Evolutionary conservation across 2,888 invertebrate genomes (phyloP).

Genomic region (Morpho achilles): DNA sequence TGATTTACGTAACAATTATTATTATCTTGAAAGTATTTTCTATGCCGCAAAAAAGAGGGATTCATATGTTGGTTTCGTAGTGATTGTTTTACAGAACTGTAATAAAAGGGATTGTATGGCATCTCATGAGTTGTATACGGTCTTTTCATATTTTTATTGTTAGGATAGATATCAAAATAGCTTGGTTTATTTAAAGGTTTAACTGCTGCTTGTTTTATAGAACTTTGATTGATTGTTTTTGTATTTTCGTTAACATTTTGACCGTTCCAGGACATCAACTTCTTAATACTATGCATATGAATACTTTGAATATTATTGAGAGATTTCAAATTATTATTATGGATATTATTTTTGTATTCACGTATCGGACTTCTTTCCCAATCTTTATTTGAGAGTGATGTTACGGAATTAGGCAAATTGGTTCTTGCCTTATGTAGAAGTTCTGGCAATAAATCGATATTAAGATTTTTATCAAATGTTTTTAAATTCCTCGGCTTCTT

Average conservation of each 20-base stretch:
- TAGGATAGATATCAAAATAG: conserved; percentile 1
- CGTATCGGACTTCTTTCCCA: neutral
- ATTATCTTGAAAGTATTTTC: conserved; percentile 24
- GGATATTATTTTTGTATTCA: neutral
- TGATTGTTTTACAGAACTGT: conserved; percentile 9
- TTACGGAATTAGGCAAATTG: conserved; percentile 4
- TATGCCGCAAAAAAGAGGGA: conserved; percentile 18
- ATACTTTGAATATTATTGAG: conserved; percentile 11
- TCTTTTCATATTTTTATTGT: conserved; percentile 8
- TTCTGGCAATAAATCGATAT: conserved; percentile 48
- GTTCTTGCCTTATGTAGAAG: conserved; percentile 15
- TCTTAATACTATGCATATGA: conserved; percentile 17
- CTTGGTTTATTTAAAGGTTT: conserved; percentile 7
- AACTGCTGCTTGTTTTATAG: conserved; percentile 1
- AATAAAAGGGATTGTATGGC: neutral
- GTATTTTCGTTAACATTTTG: conserved; percentile 2
- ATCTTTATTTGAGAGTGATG: conserved; percentile 10
- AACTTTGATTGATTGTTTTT: conserved; percentile 1
- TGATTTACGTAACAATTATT: conserved; percentile 12
- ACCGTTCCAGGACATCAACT: conserved; percentile 13
- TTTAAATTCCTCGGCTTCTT: conserved; percentile 22
- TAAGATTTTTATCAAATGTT: conserved; percentile 37
- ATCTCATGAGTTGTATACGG: conserved; percentile 1
- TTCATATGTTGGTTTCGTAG: conserved; percentile 13
- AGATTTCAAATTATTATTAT: conserved; percentile 8